These are phyloP conservation scores for Palythoa caribaeorum DNA, from an alignment of 92 coral and sea anemone species.

Conservation along the genomic window DNA sequence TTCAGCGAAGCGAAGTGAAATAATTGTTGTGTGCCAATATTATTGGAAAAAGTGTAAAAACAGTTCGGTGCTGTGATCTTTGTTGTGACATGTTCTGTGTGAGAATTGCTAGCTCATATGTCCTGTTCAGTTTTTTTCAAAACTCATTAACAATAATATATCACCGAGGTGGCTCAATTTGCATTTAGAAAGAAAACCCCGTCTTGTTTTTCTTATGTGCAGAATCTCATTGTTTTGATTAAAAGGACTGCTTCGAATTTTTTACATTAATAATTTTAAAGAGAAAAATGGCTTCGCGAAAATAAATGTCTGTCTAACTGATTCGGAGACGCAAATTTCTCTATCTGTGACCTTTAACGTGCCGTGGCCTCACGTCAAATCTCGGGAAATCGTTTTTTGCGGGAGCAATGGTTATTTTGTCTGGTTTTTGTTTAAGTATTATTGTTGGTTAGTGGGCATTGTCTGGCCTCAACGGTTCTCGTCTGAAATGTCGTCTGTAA, in stretches of 20 bases:
- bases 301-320: slow-evolving; percentile 15
- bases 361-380: slow-evolving; percentile 68
- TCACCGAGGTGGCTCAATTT: slow-evolving; percentile 72
- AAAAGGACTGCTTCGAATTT: slow-evolving; percentile 56
- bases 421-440: slow-evolving; percentile 99
- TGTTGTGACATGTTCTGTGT: slow-evolving; percentile 31
- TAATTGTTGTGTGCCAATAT: slow-evolving; percentile 24
- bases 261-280: slow-evolving; percentile 75
- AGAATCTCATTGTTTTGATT: slow-evolving; percentile 70
- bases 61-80: slow-evolving; percentile 21
- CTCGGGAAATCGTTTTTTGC: slow-evolving; percentile 76
- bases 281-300: slow-evolving; percentile 32
- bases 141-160: slow-evolving; percentile 24
- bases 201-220: slow-evolving; percentile 65
- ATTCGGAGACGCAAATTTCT: background rate
- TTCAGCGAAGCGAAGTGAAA: slow-evolving; percentile 32
- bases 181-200: slow-evolving; percentile 64
- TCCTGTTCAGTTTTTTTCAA: slow-evolving; percentile 20
- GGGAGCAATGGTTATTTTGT: slow-evolving; percentile 87
- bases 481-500: slow-evolving; percentile 96
- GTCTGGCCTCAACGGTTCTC: slow-evolving; percentile 92
- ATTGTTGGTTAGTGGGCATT: slow-evolving; percentile 99
- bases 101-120: background rate
- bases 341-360: slow-evolving; percentile 48
- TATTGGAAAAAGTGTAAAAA: slow-evolving; percentile 15